Evolutionary conservation across 1,140 invertebrate species (phyloP).

Genomic region (Drosophila orosa): DNA sequence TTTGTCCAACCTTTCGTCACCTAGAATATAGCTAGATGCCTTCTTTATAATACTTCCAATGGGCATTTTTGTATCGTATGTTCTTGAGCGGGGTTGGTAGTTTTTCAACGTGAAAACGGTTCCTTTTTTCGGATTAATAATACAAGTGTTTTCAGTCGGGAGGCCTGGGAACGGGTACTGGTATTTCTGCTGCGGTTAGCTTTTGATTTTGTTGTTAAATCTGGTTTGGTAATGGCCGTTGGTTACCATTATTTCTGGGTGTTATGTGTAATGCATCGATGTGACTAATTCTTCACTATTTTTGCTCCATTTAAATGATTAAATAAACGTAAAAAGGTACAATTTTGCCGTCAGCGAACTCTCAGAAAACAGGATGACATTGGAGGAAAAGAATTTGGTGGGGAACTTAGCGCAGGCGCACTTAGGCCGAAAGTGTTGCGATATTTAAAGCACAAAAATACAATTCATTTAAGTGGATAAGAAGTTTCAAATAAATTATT

Average conservation of each 20-base stretch:
- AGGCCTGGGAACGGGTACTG: slow-evolving; percentile 7
- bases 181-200: slow-evolving; percentile 17
- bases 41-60: slow-evolving; percentile 90
- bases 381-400: slow-evolving; percentile 33
- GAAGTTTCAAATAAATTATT: neutral
- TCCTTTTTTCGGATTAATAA: slow-evolving; percentile 1
- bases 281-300: neutral
- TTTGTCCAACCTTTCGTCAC: slow-evolving; percentile 87
- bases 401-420: slow-evolving; percentile 28
- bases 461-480: neutral
- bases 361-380: slow-evolving; percentile 38
- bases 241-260: slow-evolving; percentile 29
- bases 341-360: slow-evolving; percentile 26
- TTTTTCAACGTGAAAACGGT: slow-evolving; percentile 2
- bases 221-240: slow-evolving; percentile 3
- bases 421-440: neutral
- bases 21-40: slow-evolving; percentile 91
- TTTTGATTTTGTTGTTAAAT: slow-evolving; percentile 14
- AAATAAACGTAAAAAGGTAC: slow-evolving; percentile 16
- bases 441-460: slow-evolving; percentile 1
- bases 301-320: slow-evolving; percentile 4
- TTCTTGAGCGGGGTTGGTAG: slow-evolving; percentile 10
- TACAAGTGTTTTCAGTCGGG: slow-evolving; percentile 9
- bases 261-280: neutral
- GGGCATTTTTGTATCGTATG: slow-evolving; percentile 86